A percentile compares a stretch with the other conserved stretches of the same genome.
These are phyloP conservation scores for Leucopsar rothschildi DNA, from an alignment of 2,113 vertebrate species.

Conservation along the genomic window DNA sequence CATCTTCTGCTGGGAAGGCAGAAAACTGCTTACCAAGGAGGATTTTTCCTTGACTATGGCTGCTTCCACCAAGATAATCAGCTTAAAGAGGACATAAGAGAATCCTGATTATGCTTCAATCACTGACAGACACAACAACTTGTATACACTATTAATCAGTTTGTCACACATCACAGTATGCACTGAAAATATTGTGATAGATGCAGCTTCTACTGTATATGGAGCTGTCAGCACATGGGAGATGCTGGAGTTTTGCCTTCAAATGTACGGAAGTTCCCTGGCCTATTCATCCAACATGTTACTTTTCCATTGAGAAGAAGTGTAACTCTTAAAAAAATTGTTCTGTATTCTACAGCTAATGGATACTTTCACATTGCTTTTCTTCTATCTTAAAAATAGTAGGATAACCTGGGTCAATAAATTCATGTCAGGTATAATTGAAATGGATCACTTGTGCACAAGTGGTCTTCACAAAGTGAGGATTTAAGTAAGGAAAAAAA, in stretches of 20 bases:
- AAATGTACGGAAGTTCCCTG: background rate
- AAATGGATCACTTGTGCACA: background rate
- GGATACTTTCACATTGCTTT: background rate
- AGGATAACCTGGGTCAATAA: background rate
- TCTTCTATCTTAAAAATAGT: background rate
- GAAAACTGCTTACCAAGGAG: background rate
- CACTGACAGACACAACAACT: slow-evolving; percentile 22
- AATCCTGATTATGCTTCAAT: background rate
- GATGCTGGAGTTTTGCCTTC: background rate
- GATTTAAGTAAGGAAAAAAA: background rate
- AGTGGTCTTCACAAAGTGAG: background rate
- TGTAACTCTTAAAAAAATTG: background rate
- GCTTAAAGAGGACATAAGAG: background rate
- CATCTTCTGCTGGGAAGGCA: background rate
- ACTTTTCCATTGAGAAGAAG: background rate
- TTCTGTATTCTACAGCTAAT: background rate
- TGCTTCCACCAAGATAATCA: background rate
- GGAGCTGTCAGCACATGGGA: slow-evolving; percentile 21
- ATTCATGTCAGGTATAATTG: background rate
- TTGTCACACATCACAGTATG: slow-evolving; percentile 3
- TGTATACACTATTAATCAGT: slow-evolving; percentile 33
- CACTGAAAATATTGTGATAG: slow-evolving; percentile 49
- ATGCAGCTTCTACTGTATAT: background rate
- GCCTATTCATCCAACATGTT: background rate
- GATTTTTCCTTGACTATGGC: background rate